phyloP scores from a whole-genome alignment of 2,888 invertebrate genomes.

The Cryptocephalus moraei region DNA sequence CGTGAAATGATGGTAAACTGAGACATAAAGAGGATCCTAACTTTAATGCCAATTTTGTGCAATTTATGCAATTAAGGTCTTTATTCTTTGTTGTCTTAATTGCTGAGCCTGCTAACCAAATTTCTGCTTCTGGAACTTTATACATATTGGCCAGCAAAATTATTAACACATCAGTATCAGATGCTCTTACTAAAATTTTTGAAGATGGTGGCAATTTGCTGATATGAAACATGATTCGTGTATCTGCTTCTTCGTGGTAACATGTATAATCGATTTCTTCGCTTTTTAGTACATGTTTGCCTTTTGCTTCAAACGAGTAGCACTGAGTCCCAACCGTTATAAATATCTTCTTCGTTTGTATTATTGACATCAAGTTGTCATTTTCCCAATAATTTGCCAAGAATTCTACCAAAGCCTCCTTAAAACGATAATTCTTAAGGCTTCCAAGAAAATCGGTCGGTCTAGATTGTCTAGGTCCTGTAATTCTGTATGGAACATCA shows the following conservation, averaged over 20 bases:
- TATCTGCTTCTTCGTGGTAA: slow-evolving; percentile 21
- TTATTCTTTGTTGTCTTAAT: slow-evolving; percentile 8
- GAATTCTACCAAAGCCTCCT: slow-evolving; percentile 24
- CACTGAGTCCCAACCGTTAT: slow-evolving; percentile 1
- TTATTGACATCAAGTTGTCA: neutral
- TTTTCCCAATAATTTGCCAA: too few relatives aligned
- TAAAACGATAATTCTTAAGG: slow-evolving; percentile 24
- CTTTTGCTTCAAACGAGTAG: slow-evolving; percentile 5
- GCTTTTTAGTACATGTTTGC: slow-evolving; percentile 6
- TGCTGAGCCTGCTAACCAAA: slow-evolving; percentile 5
- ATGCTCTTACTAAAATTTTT: slow-evolving; percentile 18
- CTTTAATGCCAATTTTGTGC: slow-evolving; percentile 15
- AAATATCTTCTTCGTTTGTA: neutral
- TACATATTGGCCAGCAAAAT: slow-evolving; percentile 6
- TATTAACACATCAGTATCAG: slow-evolving; percentile 19
- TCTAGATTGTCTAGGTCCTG: slow-evolving; percentile 20
- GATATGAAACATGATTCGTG: slow-evolving; percentile 16
- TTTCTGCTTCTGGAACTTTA: neutral
- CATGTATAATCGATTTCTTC: slow-evolving; percentile 15
- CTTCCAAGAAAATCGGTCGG: slow-evolving; percentile 22
- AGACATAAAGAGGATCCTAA: slow-evolving; percentile 13
- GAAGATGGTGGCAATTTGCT: slow-evolving; percentile 9
- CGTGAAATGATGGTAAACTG: slow-evolving; percentile 20
- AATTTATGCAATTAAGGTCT: slow-evolving; percentile 14
- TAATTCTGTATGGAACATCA: slow-evolving; percentile 6